Base-by-base conservation (phyloP, 2,888 invertebrate genomes). In the Trissolcus brochymenae region DNA sequence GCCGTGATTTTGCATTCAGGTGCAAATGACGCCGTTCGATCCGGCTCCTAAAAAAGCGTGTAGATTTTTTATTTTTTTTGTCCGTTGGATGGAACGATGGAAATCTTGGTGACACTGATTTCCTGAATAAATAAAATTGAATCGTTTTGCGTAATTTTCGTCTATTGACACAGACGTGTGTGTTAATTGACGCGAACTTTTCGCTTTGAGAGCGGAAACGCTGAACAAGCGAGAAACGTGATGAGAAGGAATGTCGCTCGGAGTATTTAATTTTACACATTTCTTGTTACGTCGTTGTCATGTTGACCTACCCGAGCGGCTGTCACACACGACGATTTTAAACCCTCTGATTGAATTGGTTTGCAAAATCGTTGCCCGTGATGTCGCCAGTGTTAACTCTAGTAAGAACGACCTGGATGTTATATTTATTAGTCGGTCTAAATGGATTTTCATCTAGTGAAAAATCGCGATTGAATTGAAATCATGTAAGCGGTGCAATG, bases 1-100 rank as follows among this genome's bases (percentile, higher is more conserved):
- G 49, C 29, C 67, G 53, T 62, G 67, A 74, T 67, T 74, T 74
- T 16, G 59, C 49, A 68, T 64, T 68, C 57, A 59, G 41, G 62
- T 67, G 67, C 43, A 75, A 75, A 68, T 64, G 51, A 54, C 35
- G 50, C 21, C 53, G 46, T 62, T 75, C 59, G 64, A 57, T 66
- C 49, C 16, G 54, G n/a, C 16, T 16, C n/a, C 43, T 16, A 54
- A 56, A 46, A 19, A 41, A 35, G 55, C 19, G 35, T 11, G 14
- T 53, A 62, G 57, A 51, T 57, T 61, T 56, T 53, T 51, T 21
- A 61, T 35, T 11, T 35, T 35, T 11, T 11, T 35, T 7, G 2
- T 9, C 35, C 9, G 7, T 9, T 25, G 35, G 56, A 51, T 73
- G 46, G 66, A 61, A 43, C 19, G 50, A 40, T 55, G 56, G 7